Conservation (phyloP, 2,797 vertebrate genomes). For the Poeciliopsis paucimaculata region DNA sequence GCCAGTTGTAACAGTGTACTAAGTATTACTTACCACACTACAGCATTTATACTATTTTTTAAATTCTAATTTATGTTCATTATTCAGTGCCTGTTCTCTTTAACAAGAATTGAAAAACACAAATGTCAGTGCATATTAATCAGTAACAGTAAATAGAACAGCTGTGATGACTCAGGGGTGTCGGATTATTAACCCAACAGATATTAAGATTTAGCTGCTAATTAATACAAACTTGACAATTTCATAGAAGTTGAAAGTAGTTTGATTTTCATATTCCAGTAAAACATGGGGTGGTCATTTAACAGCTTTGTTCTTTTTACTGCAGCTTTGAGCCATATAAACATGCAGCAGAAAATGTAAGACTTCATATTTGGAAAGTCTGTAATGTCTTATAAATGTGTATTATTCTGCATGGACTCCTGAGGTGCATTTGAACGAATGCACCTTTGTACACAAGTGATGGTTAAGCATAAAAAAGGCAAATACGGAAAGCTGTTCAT, state of each 20-base stretch:
- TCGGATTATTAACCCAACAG: neutral
- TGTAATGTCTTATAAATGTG: neutral
- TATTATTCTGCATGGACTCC: neutral
- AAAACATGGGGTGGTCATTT: neutral
- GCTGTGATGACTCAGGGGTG: neutral
- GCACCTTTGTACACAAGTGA: too few species aligned
- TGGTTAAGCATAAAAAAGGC: too few species aligned
- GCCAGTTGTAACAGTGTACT: neutral
- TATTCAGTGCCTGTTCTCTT: neutral
- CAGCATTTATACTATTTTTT: neutral
- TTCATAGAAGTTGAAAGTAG: neutral
- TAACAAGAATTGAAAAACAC: neutral
- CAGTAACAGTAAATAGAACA: neutral
- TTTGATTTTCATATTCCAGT: neutral
- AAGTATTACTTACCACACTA: constrained; percentile 2
- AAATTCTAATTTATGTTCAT: neutral
- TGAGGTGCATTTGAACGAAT: neutral
- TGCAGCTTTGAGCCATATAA: neutral
- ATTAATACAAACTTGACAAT: neutral
- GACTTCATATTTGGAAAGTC: neutral
- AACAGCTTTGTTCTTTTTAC: neutral
- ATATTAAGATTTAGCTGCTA: neutral
- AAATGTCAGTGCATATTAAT: neutral
- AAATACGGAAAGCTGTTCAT: too few species aligned
- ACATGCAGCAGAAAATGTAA: neutral